Base-by-base conservation (phyloP, 2,888 invertebrate species). In the Thymelicus lineola region DNA sequence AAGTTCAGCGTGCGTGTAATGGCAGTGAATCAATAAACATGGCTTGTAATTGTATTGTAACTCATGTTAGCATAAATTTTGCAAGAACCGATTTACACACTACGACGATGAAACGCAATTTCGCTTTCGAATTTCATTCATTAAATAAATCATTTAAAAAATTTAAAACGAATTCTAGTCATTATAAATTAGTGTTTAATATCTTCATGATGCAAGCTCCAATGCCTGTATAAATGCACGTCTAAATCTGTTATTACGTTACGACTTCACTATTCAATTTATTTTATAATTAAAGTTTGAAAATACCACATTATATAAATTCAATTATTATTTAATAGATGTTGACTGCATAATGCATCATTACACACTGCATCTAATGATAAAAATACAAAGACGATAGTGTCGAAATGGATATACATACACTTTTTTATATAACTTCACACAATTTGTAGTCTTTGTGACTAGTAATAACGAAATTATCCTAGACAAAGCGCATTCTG, bases 111-210 rank as follows among this genome's bases (percentile, higher is more conserved):
- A 9, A 53, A 53, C 20, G 53, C 53, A 64, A 50, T 58, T 20
- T 59, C 63, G 69, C 70, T 63, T 69, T 70, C 64, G 70, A 46
- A 70, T 70, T 70, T 64, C 70, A 64, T 64, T 50, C 70, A 42
- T 70, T 53, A 70, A 64, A 58, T 38, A 64, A 59, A 60, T 69
- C 62, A 64, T 64, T 69, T 58, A 46, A 58, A 46, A 58, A 69
- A 70, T 70, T 48, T 42, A 65, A 72, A 48, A 66, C 57, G 36
- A 63, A 53, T 70, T 66, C 45, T 64, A 63, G 46, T 71, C 57
- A n/a, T 45, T 53, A 14, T 67, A 35, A 45, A 45, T 45, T 28
- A 60, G 0, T 14, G 38, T 62, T n/a, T 50, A 17, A 42, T 61
- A 35, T 67, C 59, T 61, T 15, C 6, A 46, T 42, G 53, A 53